Base-by-base conservation (phyloP, 2,888 invertebrate species). In the Torymus aiolomorphi region DNA sequence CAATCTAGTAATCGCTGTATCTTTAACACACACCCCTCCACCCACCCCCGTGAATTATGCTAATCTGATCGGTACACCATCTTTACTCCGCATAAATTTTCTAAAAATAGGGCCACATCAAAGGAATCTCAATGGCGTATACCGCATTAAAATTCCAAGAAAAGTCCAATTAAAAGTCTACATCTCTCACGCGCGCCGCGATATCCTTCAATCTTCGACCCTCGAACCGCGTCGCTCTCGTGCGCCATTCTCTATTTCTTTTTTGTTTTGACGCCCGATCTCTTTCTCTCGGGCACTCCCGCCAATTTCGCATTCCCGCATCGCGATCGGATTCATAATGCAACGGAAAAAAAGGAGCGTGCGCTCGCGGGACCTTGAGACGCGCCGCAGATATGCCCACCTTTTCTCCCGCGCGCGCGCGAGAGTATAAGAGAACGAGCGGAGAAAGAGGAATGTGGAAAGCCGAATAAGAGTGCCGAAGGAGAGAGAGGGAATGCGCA, bases 371-470 rank as follows among this genome's bases (percentile, higher is more conserved):
- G 76, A 67, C 76, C 75, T 70, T 16, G 59, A 57, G 57, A 70
- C 70, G 70, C 51, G 18, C 67, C 16, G 18, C 42, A 42, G 42
- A 42, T 42, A 42, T 42, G 31, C 51, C 52, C 66, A 70, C 31
- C 74, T 49, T 66, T 66, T 18, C 69, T 67, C 76, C 18, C 18
- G 74, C 18, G 18, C 13, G 24, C 24, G 52, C 24, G 42, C 8
- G 42, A 71, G 24, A 13, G 61, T 62, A 71, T 42, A 65, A 71
- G 57, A 71, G 65, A 77, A 65, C 63, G 65, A 77, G 61, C 16
- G 42, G 59, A 66, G 16, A 51, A 59, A 57, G 61, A 70, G 72
- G 66, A 54, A 66, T 67, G 67, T 74, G 62, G 78, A 74, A 74
- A 78, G 67, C 56, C 56, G 54, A 73, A 78, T 59, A 78, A 73